A percentile compares a stretch with the other conserved stretches of the same genome.
These are phyloP conservation scores for Gibbula magus DNA, from an alignment of 2,888 invertebrate species.

Conservation along the genomic window DNA sequence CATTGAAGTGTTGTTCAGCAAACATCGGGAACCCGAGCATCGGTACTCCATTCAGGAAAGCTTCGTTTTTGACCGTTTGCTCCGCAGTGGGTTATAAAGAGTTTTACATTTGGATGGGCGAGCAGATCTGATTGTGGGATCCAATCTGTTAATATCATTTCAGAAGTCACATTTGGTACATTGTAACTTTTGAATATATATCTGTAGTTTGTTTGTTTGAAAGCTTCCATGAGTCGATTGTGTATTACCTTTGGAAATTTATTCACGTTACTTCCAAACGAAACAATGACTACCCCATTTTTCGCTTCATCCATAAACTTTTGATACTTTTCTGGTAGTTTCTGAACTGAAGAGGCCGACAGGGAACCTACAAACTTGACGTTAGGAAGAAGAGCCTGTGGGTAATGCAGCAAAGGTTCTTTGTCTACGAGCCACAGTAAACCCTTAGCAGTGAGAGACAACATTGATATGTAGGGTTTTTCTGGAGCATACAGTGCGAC, in stretches of 20 bases:
- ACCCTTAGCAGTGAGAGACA: no score
- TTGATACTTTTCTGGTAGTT: constrained; percentile 40
- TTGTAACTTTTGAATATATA: constrained; percentile 32
- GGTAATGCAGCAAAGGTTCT: no score
- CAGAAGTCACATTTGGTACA: constrained; percentile 13
- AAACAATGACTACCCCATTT: no score
- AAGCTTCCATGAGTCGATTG: constrained; percentile 37
- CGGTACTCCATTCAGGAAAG: constrained; percentile 58
- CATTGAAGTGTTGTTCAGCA: constrained; percentile 51
- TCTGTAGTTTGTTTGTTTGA: constrained; percentile 35
- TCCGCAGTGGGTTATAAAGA: constrained; percentile 61
- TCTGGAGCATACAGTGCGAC: constrained; percentile 40
- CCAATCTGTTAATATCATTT: constrained; percentile 43
- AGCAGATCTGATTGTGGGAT: constrained; percentile 57
- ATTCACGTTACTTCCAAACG: constrained; percentile 46
- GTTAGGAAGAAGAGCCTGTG: constrained; percentile 44
- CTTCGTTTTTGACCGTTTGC: constrained; percentile 55
- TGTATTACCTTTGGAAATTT: constrained; percentile 33
- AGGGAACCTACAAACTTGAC: constrained; percentile 41
- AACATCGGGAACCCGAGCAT: constrained; percentile 52
- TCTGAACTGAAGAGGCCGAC: constrained; percentile 35
- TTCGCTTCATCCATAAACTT: no score
- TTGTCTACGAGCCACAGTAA: no score
- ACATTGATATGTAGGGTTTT: constrained; percentile 33
- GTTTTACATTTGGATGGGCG: constrained; percentile 47